phyloP scores from a whole-genome alignment of 2,888 invertebrate genomes.

The Orgyia antiqua region DNA sequence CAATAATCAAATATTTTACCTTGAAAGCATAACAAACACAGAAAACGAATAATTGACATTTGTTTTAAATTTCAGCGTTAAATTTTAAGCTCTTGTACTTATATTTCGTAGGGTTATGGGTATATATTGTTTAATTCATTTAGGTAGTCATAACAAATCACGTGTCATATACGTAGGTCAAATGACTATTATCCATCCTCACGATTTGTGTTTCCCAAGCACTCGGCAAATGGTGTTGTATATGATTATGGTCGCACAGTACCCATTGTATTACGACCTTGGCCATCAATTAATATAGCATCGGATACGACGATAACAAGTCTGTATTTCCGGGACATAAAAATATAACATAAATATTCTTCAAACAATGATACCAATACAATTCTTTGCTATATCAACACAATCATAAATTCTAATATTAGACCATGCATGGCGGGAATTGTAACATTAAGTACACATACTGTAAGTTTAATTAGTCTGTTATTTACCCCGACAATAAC shows the following conservation, averaged over 20 bases:
- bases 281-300: conserved; percentile 39
- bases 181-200: conserved; percentile 13
- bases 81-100: background rate
- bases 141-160: background rate
- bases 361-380: conserved; percentile 7
- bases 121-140: too few relatives aligned
- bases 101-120: background rate
- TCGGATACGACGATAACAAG: conserved; percentile 33
- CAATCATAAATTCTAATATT: too few relatives aligned
- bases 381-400: too few relatives aligned
- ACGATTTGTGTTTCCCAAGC: conserved; percentile 18
- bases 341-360: conserved; percentile 19
- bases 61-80: too few relatives aligned
- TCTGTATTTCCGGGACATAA: conserved; percentile 33
- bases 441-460: too few relatives aligned
- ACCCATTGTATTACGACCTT: conserved; percentile 41
- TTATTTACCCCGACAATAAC: too few relatives aligned
- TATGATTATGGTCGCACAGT: conserved; percentile 21
- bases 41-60: too few relatives aligned
- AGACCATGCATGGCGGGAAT: too few relatives aligned
- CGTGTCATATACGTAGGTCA: background rate
- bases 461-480: too few relatives aligned
- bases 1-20: too few relatives aligned
- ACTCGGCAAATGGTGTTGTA: conserved; percentile 9
- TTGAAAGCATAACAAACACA: too few relatives aligned